These are phyloP conservation scores for Elmis aenea DNA, from an alignment of 2,888 invertebrate genomes.

Conservation along the genomic window DNA sequence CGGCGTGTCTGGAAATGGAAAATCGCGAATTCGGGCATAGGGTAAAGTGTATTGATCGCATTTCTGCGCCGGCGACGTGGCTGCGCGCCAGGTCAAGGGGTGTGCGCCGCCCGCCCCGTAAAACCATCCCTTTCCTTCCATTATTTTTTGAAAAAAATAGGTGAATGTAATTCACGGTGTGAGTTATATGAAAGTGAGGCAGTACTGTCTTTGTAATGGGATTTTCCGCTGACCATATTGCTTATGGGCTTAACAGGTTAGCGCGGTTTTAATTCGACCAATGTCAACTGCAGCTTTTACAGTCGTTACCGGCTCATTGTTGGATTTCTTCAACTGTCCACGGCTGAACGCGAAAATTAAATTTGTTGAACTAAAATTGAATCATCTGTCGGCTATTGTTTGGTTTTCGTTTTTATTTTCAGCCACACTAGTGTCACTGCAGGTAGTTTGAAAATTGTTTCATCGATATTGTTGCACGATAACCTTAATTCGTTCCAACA, in stretches of 20 bases:
- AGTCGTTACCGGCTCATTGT: too few relatives aligned
- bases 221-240: neutral
- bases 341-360: too few relatives aligned
- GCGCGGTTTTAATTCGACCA: too few relatives aligned
- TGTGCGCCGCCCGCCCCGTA: conserved; percentile 20
- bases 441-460: too few relatives aligned
- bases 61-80: conserved; percentile 28
- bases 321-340: too few relatives aligned
- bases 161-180: conserved; percentile 8
- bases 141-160: conserved; percentile 9
- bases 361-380: too few relatives aligned
- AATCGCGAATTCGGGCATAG: conserved; percentile 35
- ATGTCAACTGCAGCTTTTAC: too few relatives aligned
- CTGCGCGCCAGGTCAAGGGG: conserved; percentile 33
- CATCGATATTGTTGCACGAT: too few relatives aligned
- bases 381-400: too few relatives aligned
- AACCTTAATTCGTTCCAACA: too few relatives aligned
- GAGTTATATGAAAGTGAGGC: neutral
- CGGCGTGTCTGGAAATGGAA: conserved; percentile 18
- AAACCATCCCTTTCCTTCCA: conserved; percentile 18
- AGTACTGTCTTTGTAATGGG: neutral
- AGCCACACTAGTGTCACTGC: too few relatives aligned
- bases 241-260: neutral
- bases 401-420: too few relatives aligned
- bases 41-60: conserved; percentile 33